Percentiles rank a stretch among this genome's conserved stretches.
phyloP scores from a whole-genome alignment of 2,888 invertebrate species.

The Mythimna lalbum region DNA sequence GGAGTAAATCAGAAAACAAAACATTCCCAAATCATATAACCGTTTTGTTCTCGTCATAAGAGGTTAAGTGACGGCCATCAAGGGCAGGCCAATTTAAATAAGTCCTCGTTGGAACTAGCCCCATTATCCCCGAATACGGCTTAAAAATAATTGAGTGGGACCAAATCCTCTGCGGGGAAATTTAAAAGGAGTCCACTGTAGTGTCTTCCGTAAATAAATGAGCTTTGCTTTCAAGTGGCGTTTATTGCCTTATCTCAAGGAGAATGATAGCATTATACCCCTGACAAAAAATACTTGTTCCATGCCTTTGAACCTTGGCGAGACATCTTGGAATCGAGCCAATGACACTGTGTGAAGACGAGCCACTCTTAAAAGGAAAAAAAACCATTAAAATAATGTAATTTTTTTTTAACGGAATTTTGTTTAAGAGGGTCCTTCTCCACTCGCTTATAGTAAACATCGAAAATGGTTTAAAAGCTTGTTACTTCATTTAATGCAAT shows the following conservation, averaged over 20 bases:
- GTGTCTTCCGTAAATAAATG: constrained; percentile 84
- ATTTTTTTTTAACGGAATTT: constrained; percentile 57
- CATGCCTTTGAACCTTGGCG: constrained; percentile 89
- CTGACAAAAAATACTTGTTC: constrained; percentile 81
- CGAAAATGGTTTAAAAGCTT: no score
- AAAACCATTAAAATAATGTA: constrained; percentile 66
- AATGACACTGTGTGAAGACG: constrained; percentile 80
- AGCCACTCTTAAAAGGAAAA: constrained; percentile 75
- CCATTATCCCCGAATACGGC: constrained; percentile 65
- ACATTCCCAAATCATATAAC: background rate
- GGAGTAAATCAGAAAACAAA: background rate
- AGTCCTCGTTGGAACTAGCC: constrained; percentile 47
- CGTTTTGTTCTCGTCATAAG: constrained; percentile 38
- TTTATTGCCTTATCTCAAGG: constrained; percentile 87
- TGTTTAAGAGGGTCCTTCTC: no score
- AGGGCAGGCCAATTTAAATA: constrained; percentile 53
- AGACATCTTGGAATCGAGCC: constrained; percentile 85
- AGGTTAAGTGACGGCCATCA: constrained; percentile 41
- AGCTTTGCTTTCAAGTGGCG: constrained; percentile 84
- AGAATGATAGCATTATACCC: constrained; percentile 84
- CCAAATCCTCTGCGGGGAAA: constrained; percentile 72
- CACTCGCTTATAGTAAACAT: no score
- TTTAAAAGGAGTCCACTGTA: constrained; percentile 82
- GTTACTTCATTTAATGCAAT: no score
- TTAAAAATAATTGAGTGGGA: constrained; percentile 78